A percentile compares a stretch with the other conserved stretches of the same genome.
Evolutionary conservation across 1,140 invertebrate species (phyloP).

Genomic region (Zaprionus vittiger): DNA sequence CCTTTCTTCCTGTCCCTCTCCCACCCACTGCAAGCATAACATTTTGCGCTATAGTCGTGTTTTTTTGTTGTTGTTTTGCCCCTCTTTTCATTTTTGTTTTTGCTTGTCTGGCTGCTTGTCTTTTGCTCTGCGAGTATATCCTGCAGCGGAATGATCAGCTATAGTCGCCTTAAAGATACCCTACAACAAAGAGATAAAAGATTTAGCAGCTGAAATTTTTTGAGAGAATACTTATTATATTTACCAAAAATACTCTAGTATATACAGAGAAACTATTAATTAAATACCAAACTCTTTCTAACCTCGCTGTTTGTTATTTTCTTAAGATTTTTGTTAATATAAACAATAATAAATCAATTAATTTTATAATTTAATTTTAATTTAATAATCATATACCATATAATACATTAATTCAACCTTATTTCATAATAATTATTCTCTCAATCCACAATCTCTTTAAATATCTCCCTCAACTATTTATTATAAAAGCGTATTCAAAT

Average conservation of each 20-base stretch:
- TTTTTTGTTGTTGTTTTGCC: slow-evolving; percentile 22
- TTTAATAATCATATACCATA: too few relatives aligned
- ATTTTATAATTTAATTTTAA: too few relatives aligned
- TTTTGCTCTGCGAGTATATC: slow-evolving; percentile 37
- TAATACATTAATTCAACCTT: too few relatives aligned
- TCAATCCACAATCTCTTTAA: not conserved
- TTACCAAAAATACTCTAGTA: too few relatives aligned
- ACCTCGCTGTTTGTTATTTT: not conserved
- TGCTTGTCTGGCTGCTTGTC: slow-evolving; percentile 47
- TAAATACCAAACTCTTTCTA: too few relatives aligned
- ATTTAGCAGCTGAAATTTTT: too few relatives aligned
- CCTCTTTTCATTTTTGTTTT: slow-evolving; percentile 51
- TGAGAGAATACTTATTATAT: too few relatives aligned
- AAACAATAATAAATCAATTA: too few relatives aligned
- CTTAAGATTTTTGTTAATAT: too few relatives aligned
- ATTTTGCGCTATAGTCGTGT: slow-evolving; percentile 64
- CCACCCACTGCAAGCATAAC: slow-evolving; percentile 68
- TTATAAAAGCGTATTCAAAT: not conserved
- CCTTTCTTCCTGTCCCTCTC: not conserved
- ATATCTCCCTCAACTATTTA: not conserved
- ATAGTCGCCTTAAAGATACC: not conserved
- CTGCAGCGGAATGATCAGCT: slow-evolving; percentile 8
- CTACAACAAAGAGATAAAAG: too few relatives aligned
- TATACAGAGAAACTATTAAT: too few relatives aligned
- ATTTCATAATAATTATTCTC: not conserved